These are phyloP conservation scores for Iguana delicatissima DNA, from an alignment of 2,797 vertebrate species.

Conservation along the genomic window DNA sequence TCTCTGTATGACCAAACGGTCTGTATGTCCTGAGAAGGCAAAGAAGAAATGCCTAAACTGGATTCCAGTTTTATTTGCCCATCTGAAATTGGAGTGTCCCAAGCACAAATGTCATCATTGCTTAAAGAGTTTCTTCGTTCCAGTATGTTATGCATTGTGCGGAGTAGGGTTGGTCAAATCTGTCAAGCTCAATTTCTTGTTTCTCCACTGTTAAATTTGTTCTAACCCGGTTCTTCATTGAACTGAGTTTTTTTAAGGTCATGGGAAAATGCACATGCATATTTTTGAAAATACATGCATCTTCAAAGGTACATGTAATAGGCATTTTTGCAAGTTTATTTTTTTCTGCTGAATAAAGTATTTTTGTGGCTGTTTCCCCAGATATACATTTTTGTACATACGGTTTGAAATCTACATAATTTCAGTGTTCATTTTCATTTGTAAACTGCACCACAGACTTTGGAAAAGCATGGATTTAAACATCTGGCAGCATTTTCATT, in stretches of 20 bases:
- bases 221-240: too few relatives aligned
- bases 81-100: background rate
- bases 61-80: background rate
- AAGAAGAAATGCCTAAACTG: background rate
- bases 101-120: background rate
- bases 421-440: background rate
- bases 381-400: too few relatives aligned
- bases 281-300: background rate
- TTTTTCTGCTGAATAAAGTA: background rate
- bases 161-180: too few relatives aligned
- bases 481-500: background rate
- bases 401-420: too few relatives aligned
- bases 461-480: background rate
- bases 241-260: too few relatives aligned
- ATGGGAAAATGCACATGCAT: too few relatives aligned
- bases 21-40: background rate
- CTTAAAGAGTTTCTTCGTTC: background rate
- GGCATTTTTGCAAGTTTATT: background rate
- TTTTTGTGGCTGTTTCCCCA: background rate
- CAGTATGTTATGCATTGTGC: background rate
- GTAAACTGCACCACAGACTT: background rate
- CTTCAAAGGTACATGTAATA: background rate
- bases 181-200: too few relatives aligned
- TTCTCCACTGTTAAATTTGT: too few relatives aligned
- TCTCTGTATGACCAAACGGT: rapidly evolving